Percentiles rank a stretch among this genome's conserved stretches.
These are phyloP conservation scores for Anoplolepis gracilipes DNA, from an alignment of 1,140 invertebrate species.

Conservation along the genomic window DNA sequence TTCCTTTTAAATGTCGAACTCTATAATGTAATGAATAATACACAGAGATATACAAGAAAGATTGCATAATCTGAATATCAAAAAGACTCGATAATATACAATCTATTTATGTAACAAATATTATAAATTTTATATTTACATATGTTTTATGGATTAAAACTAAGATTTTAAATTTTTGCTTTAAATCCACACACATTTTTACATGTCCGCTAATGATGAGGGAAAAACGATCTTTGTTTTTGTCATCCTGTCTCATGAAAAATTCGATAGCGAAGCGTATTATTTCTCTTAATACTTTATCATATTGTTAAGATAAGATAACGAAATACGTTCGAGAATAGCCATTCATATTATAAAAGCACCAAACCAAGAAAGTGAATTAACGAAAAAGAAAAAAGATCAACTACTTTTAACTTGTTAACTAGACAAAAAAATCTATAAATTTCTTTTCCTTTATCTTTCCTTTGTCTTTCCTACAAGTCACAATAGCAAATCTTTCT, in stretches of 20 bases:
- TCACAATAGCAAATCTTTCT: constrained; percentile 25
- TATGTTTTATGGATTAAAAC: not conserved
- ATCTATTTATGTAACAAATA: not conserved
- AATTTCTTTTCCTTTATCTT: constrained; percentile 4
- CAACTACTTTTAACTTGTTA: constrained; percentile 72
- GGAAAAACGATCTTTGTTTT: constrained; percentile 27
- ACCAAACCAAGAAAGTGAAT: constrained; percentile 18
- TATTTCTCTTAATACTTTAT: constrained; percentile 37
- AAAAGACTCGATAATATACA: not conserved
- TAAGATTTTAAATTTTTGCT: not conserved
- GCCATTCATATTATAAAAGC: constrained; percentile 50
- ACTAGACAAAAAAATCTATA: constrained; percentile 43
- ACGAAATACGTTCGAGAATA: constrained; percentile 45
- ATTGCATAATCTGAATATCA: not conserved
- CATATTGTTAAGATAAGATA: constrained; percentile 31
- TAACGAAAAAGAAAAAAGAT: too few species aligned
- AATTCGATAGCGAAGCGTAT: constrained; percentile 32
- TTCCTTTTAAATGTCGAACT: not conserved
- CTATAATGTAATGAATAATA: not conserved
- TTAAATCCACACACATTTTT: not conserved
- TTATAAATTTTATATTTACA: too few species aligned
- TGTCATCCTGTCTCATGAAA: constrained; percentile 37
- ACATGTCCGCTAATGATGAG: not conserved
- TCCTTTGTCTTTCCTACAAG: not conserved
- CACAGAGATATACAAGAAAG: not conserved